Base-by-base conservation (phyloP, 2,888 invertebrate species). In the Cylindroiulus punctatus region DNA sequence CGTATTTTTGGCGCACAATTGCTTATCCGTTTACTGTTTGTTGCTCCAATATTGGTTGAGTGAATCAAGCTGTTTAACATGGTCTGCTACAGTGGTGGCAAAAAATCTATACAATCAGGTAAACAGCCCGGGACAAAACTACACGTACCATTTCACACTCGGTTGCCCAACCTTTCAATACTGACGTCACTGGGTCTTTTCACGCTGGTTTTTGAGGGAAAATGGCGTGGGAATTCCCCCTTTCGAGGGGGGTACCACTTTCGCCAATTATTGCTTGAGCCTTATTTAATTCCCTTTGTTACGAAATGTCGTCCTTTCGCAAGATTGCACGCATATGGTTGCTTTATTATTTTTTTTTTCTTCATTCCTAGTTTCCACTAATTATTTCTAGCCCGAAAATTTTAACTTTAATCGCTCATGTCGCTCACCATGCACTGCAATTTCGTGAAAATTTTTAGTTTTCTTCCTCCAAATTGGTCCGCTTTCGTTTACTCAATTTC, bases 281-380 rank as follows among this genome's bases (percentile, higher is more conserved):
- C 26, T 65, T 26, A 76, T 76, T 76, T 76, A 26, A 76, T 30
- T 30, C 30, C 26, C 76, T 76, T 76, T 76, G 76, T 76, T 76
- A 30, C 76, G 14, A 76, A 76, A 76, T 76, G 30, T 76, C 76
- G 26, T 76, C 76, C 76, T 76, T 76, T 76, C 30, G 30, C 76
- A 76, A 76, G 76, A 30, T 76, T 30, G 76, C 76, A 76, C 76
- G 76, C 76, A 76, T 76, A 76, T 76, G 76, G 76, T 76, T 30
- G 14, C 14, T 8, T 76, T 76, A 30, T 30, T 76, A 76, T 76
- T 65, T 14, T 30, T 76, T 76, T 76, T 30, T 30, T 30, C 76
- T 65, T 65, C 30, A 76, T 76, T 76, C 76, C 76, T 76, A 2
- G 36, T 2, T n/a, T 65, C 65, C n/a, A 76, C 76, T 76, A 76